Percentiles rank a stretch among this genome's conserved stretches.
phyloP scores from a whole-genome alignment of 2,113 vertebrate species.

The Platysternon megacephalum region DNA sequence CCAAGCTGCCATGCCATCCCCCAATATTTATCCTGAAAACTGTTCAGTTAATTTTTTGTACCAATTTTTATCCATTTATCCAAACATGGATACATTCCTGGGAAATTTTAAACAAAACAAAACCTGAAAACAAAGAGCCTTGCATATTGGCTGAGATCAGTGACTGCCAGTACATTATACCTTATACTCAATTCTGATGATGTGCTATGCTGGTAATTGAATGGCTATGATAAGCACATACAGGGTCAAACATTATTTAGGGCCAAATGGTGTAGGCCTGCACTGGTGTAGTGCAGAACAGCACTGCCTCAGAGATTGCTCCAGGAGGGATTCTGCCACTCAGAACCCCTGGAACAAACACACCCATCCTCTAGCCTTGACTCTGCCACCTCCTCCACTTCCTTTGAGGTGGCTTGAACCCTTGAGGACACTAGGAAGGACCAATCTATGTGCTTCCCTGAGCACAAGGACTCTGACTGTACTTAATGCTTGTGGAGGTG shows the following conservation, averaged over 20 bases:
- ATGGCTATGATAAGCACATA: rapidly evolving
- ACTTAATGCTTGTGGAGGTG: neutral
- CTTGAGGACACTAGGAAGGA: neutral
- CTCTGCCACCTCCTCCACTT: neutral
- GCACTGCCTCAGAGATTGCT: rapidly evolving
- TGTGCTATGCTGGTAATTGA: neutral
- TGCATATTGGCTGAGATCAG: neutral
- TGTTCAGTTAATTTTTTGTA: neutral
- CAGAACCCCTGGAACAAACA: neutral
- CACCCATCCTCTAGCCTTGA: rapidly evolving
- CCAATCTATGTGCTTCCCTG: neutral
- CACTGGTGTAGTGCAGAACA: rapidly evolving
- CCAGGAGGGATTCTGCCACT: neutral
- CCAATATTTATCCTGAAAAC: rapidly evolving
- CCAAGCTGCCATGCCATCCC: neutral
- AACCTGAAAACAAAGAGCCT: neutral
- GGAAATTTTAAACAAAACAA: neutral
- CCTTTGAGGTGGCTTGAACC: neutral
- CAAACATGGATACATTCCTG: neutral
- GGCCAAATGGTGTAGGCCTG: too few relatives aligned
- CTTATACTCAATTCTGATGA: rapidly evolving
- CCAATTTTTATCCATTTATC: neutral
- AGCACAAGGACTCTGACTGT: neutral
- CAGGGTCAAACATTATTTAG: rapidly evolving
- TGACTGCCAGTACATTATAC: rapidly evolving